These are phyloP conservation scores for Periophthalmodon schlosseri DNA, from an alignment of 2,113 vertebrate genomes.

Conservation along the genomic window DNA sequence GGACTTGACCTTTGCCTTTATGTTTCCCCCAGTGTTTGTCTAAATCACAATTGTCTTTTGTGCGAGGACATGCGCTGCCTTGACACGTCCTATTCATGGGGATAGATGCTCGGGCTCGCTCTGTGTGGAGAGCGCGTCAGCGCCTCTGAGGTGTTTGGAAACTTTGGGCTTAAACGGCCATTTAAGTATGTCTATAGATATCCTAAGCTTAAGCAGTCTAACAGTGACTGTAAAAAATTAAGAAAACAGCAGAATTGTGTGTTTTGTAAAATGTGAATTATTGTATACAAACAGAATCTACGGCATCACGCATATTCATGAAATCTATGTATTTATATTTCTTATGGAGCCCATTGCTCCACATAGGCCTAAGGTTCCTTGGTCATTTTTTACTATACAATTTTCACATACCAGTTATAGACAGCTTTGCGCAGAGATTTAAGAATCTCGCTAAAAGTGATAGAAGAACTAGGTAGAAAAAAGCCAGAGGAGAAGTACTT, in stretches of 20 bases:
- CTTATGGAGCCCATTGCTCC: too few species aligned
- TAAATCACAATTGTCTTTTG: slow-evolving; percentile 98
- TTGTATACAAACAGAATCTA: background rate
- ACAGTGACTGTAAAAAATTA: background rate
- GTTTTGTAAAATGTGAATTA: background rate
- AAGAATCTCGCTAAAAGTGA: background rate
- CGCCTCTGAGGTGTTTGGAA: slow-evolving; percentile 86
- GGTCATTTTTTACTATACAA: too few species aligned
- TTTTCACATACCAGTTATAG: background rate
- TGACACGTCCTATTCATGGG: slow-evolving; percentile 92
- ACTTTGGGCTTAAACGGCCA: slow-evolving; percentile 25
- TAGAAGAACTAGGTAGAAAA: background rate
- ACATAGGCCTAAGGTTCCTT: background rate
- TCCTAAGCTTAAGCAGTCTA: background rate
- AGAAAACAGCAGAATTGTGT: background rate
- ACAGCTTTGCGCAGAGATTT: background rate
- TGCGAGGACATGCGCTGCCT: slow-evolving; percentile 90
- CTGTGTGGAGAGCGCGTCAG: slow-evolving; percentile 81
- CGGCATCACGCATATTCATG: too few species aligned
- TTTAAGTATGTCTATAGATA: background rate
- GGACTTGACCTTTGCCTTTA: slow-evolving; percentile 99
- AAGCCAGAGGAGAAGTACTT: background rate
- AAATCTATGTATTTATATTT: too few species aligned
- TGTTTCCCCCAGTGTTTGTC: slow-evolving; percentile 96
- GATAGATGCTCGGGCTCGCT: slow-evolving; percentile 90